Evolutionary conservation across 2,888 invertebrate species (phyloP).

Genomic region (Luperina testacea): DNA sequence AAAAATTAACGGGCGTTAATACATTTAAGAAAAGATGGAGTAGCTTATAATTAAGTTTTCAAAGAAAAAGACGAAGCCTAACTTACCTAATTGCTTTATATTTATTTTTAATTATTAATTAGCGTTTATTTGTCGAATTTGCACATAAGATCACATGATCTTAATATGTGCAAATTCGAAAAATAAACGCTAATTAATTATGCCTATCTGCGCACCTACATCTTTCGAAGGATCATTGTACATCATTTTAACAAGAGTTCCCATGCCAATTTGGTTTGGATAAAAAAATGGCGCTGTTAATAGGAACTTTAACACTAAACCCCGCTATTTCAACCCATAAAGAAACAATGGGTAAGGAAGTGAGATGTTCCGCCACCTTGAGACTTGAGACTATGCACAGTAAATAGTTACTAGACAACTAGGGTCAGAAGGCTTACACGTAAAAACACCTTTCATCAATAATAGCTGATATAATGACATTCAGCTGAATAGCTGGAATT

Average conservation of each 20-base stretch:
- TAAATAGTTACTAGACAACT: background rate
- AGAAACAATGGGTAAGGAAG: conserved; percentile 65
- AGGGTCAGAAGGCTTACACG: conserved; percentile 24
- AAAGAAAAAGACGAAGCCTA: conserved; percentile 10
- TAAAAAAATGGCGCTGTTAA: conserved; percentile 58
- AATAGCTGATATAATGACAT: background rate
- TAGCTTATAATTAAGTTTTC: conserved; percentile 34
- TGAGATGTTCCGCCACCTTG: conserved; percentile 67
- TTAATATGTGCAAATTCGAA: too few relatives aligned
- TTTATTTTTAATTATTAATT: too few relatives aligned
- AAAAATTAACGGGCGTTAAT: conserved; percentile 43
- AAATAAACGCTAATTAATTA: too few relatives aligned
- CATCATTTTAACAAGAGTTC: conserved; percentile 46
- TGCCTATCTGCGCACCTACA: conserved; percentile 3
- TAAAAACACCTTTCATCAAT: background rate
- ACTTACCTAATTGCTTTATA: background rate
- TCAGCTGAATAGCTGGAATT: background rate
- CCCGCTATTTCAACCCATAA: conserved; percentile 67
- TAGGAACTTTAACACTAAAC: conserved; percentile 58
- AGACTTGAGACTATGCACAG: conserved; percentile 44
- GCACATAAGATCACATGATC: conserved; percentile 10
- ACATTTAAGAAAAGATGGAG: conserved; percentile 18
- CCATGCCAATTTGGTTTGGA: conserved; percentile 54
- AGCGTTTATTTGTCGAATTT: conserved; percentile 20
- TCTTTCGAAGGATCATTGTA: conserved; percentile 48